A percentile compares a stretch with the other conserved stretches of the same genome.
These are phyloP conservation scores for Philereme transversata DNA, from an alignment of 2,888 invertebrate genomes.

Conservation along the genomic window DNA sequence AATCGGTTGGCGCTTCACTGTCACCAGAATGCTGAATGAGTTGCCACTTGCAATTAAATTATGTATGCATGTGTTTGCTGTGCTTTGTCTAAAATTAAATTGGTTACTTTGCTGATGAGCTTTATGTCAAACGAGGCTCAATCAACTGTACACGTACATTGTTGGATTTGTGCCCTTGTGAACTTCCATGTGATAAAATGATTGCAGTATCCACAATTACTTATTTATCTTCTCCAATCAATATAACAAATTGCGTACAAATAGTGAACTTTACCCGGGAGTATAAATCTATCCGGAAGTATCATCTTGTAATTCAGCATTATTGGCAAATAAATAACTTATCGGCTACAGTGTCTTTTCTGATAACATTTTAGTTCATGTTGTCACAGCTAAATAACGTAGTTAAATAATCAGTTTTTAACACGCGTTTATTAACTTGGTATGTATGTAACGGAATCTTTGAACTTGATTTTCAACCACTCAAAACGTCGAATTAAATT, in stretches of 20 bases:
- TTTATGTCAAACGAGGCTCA: neutral
- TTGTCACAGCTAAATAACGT: neutral
- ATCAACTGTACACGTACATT: slow-evolving; percentile 3
- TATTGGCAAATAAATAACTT: slow-evolving; percentile 1
- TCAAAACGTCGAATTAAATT: no score
- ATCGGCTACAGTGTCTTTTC: neutral
- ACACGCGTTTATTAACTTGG: no score
- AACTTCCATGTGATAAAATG: neutral
- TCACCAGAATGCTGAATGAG: slow-evolving; percentile 22
- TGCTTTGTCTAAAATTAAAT: slow-evolving; percentile 49
- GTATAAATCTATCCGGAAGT: no score
- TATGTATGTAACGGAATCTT: no score
- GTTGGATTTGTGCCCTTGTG: neutral
- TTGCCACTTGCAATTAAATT: slow-evolving; percentile 26
- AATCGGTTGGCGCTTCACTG: slow-evolving; percentile 24
- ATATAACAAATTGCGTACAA: neutral
- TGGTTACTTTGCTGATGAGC: slow-evolving; percentile 44
- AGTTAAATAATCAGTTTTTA: neutral
- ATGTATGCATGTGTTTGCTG: slow-evolving; percentile 26
- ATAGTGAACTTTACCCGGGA: neutral
- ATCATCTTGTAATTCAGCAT: slow-evolving; percentile 1
- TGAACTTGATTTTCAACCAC: no score
- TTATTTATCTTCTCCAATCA: neutral
- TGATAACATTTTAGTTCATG: slow-evolving; percentile 2
- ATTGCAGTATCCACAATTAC: neutral